These are phyloP conservation scores for Diplosoma virens DNA, from an alignment of 23 tunicate genomes.

Conservation along the genomic window DNA sequence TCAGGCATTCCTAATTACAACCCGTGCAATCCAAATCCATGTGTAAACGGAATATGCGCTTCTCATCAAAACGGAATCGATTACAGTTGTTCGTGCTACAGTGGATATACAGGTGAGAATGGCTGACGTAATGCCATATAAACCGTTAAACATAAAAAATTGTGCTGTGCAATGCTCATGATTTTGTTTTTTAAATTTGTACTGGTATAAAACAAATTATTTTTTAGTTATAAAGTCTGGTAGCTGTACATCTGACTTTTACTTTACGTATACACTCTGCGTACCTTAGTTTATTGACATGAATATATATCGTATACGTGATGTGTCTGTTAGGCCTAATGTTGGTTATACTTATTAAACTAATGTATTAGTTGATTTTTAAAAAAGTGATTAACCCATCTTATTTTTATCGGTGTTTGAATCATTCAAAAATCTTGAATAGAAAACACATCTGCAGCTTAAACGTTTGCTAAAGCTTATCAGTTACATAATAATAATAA, in stretches of 20 bases:
- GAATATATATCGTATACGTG: too few species aligned
- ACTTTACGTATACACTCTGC: too few species aligned
- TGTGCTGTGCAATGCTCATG: neutral
- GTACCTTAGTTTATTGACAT: too few species aligned
- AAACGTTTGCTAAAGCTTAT: neutral
- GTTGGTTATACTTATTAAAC: neutral
- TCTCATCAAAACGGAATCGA: constrained; percentile 34
- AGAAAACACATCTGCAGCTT: neutral
- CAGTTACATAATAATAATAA: too few species aligned
- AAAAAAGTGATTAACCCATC: neutral
- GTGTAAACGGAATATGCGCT: constrained; percentile 58
- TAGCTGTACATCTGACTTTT: too few species aligned
- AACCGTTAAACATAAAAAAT: too few species aligned
- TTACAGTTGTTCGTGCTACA: constrained; percentile 20
- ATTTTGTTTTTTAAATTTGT: neutral
- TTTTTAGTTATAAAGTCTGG: too few species aligned
- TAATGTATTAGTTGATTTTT: neutral
- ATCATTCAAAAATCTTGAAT: neutral
- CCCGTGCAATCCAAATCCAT: constrained; percentile 77
- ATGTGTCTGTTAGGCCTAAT: neutral
- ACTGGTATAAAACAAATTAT: neutral
- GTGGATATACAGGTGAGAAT: constrained; percentile 43
- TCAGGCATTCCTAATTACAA: constrained; percentile 33
- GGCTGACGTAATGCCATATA: too few species aligned
- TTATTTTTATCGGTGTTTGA: neutral